Percentiles rank a stretch among this genome's conserved stretches.
Evolutionary conservation across 2,113 vertebrate species (phyloP).

Genomic region (Phylloscopus whistleri): DNA sequence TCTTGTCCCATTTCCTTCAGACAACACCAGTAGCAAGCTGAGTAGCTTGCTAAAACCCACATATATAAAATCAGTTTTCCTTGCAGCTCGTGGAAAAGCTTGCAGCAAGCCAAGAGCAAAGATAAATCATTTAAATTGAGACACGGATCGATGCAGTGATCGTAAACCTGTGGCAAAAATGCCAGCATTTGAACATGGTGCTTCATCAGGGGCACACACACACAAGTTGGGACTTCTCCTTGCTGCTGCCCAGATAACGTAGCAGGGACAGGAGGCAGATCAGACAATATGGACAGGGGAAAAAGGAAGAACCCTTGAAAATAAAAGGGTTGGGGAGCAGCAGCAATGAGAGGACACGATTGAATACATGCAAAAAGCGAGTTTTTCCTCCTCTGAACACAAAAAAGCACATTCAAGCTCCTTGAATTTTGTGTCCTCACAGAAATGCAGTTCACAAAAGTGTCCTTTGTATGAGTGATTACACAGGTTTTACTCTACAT

Average conservation of each 20-base stretch:
- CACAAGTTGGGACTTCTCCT: background rate
- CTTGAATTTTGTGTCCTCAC: background rate
- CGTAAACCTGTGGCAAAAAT: background rate
- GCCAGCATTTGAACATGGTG: background rate
- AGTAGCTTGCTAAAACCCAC: background rate
- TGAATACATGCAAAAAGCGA: background rate
- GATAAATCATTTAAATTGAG: background rate
- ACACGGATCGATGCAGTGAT: accelerated
- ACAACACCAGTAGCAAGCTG: background rate
- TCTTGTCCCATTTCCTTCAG: background rate
- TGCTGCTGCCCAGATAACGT: background rate
- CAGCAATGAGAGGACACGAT: background rate
- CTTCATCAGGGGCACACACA: background rate
- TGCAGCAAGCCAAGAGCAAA: background rate
- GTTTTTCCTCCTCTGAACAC: background rate
- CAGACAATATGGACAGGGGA: background rate
- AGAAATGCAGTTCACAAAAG: background rate
- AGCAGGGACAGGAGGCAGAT: background rate
- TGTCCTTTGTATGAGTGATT: background rate
- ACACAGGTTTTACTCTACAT: background rate
- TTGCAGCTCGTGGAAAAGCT: background rate
- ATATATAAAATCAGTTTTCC: background rate
- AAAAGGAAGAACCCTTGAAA: background rate
- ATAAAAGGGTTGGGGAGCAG: background rate
- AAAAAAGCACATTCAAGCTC: background rate